phyloP scores from a whole-genome alignment of 2,797 vertebrate species.

The Cuculus canorus region DNA sequence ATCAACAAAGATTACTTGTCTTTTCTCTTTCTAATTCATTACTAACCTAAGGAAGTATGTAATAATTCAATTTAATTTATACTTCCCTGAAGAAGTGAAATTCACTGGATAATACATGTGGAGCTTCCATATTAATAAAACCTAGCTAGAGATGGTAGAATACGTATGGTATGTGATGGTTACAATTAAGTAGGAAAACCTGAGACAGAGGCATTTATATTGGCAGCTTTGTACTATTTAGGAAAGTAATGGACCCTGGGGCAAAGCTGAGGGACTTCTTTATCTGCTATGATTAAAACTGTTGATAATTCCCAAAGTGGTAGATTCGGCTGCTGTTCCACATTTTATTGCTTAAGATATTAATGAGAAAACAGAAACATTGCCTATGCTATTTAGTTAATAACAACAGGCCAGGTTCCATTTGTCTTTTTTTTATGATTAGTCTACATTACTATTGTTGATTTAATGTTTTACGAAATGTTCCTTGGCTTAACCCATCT shows the following conservation, averaged over 20 bases:
- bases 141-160: constrained; percentile 25
- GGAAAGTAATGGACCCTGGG: constrained; percentile 33
- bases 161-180: background rate
- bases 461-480: background rate
- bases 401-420: background rate
- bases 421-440: background rate
- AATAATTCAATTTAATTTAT: constrained; percentile 62
- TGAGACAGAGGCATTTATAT: constrained; percentile 41
- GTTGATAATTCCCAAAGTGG: constrained; percentile 16
- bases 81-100: constrained; percentile 44
- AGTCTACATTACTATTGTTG: background rate
- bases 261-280: constrained; percentile 45
- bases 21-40: constrained; percentile 33
- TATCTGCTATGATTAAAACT: constrained; percentile 44
- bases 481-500: background rate
- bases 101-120: constrained; percentile 16
- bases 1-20: constrained; percentile 28
- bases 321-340: background rate
- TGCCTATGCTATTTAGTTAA: background rate
- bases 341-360: constrained; percentile 2
- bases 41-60: constrained; percentile 30
- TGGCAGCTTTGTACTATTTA: constrained; percentile 22
- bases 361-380: constrained; percentile 40
- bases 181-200: constrained; percentile 32
- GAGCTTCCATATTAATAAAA: constrained; percentile 45